Evolutionary conservation across 1,140 invertebrate species (phyloP).

Genomic region (Aethina tumida): DNA sequence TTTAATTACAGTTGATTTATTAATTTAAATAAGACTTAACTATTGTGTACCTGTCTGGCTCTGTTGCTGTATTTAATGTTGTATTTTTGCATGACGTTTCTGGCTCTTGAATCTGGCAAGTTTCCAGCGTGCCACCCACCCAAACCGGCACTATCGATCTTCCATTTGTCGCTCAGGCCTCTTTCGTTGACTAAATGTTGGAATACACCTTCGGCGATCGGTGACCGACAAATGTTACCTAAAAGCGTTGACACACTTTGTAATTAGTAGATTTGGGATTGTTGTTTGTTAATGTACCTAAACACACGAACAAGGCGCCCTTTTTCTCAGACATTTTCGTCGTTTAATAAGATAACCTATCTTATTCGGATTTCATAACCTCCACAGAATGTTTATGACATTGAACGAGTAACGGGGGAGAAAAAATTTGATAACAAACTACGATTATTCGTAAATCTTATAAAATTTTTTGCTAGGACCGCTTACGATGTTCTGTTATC

Average conservation of each 20-base stretch:
- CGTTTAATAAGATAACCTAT: no score
- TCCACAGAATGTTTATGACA: no score
- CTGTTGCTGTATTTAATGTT: conserved; percentile 61
- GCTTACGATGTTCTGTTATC: no score
- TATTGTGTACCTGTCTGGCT: conserved; percentile 66
- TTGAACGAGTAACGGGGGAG: no score
- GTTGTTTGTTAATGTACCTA: conserved; percentile 35
- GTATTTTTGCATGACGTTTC: conserved; percentile 58
- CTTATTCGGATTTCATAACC: no score
- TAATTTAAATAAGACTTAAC: no score
- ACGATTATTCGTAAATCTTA: no score
- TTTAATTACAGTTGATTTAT: no score
- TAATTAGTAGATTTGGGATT: conserved; percentile 9
- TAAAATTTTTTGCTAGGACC: no score
- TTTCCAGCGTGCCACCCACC: conserved; percentile 77
- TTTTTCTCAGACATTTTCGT: no score
- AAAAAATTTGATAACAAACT: no score
- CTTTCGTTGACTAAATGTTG: conserved; percentile 45
- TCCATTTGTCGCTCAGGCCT: conserved; percentile 47
- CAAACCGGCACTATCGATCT: conserved; percentile 81
- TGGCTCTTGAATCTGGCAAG: conserved; percentile 65
- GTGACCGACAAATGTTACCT: conserved; percentile 92
- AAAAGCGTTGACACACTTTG: conserved; percentile 22
- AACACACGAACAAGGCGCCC: conserved; percentile 44
- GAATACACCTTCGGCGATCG: conserved; percentile 89